phyloP scores from a whole-genome alignment of 2,113 vertebrate genomes.

The Genyomyrus donnyi region DNA sequence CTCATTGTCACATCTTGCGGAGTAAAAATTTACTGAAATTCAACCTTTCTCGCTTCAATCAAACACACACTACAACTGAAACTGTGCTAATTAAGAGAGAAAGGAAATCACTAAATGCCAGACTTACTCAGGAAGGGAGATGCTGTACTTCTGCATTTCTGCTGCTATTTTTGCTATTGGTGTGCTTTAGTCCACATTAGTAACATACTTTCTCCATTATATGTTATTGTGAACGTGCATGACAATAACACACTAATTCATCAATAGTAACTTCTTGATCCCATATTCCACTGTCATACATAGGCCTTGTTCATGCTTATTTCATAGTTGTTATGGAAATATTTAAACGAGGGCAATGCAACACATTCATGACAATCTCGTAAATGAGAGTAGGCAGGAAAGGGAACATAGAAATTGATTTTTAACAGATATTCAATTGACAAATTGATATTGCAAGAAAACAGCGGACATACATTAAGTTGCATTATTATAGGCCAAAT shows the following conservation, averaged over 20 bases:
- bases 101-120: background rate
- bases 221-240: background rate
- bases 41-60: background rate
- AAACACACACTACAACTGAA: background rate
- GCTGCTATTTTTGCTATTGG: background rate
- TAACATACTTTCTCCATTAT: background rate
- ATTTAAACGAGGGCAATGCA: background rate
- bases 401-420: background rate
- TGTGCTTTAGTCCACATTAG: background rate
- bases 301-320: background rate
- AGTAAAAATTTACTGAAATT: background rate
- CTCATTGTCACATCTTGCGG: conserved; percentile 1
- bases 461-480: background rate
- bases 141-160: background rate
- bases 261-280: background rate
- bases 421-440: background rate
- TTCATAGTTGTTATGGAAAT: background rate
- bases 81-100: background rate
- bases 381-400: background rate
- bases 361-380: background rate
- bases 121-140: background rate
- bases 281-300: background rate
- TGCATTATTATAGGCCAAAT: background rate
- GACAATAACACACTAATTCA: background rate
- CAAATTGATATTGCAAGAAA: background rate